These are phyloP conservation scores for Triops longicaudatus DNA, from an alignment of 1,140 invertebrate genomes.

Conservation along the genomic window DNA sequence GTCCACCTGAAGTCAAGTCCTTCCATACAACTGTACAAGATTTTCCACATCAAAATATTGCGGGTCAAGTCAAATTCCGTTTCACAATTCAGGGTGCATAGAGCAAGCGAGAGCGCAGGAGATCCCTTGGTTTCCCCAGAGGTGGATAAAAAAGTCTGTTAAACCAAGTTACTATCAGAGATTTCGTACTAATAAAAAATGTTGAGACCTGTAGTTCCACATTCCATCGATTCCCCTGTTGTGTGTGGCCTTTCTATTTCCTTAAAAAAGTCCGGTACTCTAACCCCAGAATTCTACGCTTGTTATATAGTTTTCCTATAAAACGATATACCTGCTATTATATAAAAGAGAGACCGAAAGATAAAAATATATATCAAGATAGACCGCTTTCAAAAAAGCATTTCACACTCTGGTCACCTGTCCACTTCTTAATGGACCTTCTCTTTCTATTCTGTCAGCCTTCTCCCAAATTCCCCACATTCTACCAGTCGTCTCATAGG, in stretches of 20 bases:
- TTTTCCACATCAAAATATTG: too few relatives aligned
- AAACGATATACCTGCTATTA: neutral
- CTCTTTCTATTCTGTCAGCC: neutral
- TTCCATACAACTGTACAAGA: too few relatives aligned
- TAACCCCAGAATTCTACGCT: neutral
- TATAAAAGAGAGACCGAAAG: constrained; percentile 3
- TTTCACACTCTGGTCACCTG: constrained; percentile 14
- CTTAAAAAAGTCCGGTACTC: neutral
- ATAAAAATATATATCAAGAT: neutral
- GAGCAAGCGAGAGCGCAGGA: too few relatives aligned
- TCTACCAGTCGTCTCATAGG: constrained; percentile 10
- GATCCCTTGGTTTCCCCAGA: too few relatives aligned
- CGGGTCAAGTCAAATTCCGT: too few relatives aligned
- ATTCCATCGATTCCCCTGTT: neutral
- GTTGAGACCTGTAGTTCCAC: neutral
- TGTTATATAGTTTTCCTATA: neutral
- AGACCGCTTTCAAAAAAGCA: constrained; percentile 3
- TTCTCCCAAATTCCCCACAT: constrained; percentile 14
- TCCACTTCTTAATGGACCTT: constrained; percentile 15
- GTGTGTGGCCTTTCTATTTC: neutral
- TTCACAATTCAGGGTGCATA: too few relatives aligned
- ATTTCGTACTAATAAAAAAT: too few relatives aligned
- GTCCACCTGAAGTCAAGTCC: too few relatives aligned
- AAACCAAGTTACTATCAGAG: too few relatives aligned
- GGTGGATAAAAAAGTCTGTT: too few relatives aligned